Evolutionary conservation across 2,113 vertebrate species (phyloP).

Genomic region (Prunella himalayana): DNA sequence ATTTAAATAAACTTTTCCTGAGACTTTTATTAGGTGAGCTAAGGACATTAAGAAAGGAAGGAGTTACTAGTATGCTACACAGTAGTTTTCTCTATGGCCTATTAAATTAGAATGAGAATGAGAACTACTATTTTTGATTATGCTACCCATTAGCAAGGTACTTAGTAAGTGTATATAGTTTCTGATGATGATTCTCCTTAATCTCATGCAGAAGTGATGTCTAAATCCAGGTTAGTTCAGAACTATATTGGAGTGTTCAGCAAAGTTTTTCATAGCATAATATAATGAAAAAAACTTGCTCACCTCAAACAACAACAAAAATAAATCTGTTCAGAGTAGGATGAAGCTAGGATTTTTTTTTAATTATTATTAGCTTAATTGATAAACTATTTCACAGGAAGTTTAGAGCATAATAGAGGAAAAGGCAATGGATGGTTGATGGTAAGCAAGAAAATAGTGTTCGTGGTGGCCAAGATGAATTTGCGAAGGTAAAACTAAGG

Average conservation of each 20-base stretch:
- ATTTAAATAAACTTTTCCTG: not conserved
- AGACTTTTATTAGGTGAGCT: not conserved
- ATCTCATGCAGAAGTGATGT: not conserved
- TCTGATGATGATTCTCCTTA: not conserved
- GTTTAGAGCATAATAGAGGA: not conserved
- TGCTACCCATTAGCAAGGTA: not conserved
- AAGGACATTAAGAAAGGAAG: not conserved
- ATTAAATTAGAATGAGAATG: not conserved
- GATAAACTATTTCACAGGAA: not conserved
- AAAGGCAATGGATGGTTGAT: not conserved
- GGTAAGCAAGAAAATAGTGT: not conserved
- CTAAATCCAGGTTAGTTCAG: not conserved
- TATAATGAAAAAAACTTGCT: not conserved
- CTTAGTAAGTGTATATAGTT: not conserved
- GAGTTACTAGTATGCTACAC: not conserved
- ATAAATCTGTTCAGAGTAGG: not conserved
- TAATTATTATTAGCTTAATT: not conserved
- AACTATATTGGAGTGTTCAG: not conserved
- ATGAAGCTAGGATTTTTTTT: not conserved
- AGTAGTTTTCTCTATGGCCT: not conserved
- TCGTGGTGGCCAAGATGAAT: not conserved
- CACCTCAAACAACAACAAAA: not conserved
- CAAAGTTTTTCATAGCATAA: not conserved
- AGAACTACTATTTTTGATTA: not conserved
- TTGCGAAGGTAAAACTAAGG: not conserved